phyloP scores from a whole-genome alignment of 2,797 vertebrate genomes.

The Cottoperca gobio region DNA sequence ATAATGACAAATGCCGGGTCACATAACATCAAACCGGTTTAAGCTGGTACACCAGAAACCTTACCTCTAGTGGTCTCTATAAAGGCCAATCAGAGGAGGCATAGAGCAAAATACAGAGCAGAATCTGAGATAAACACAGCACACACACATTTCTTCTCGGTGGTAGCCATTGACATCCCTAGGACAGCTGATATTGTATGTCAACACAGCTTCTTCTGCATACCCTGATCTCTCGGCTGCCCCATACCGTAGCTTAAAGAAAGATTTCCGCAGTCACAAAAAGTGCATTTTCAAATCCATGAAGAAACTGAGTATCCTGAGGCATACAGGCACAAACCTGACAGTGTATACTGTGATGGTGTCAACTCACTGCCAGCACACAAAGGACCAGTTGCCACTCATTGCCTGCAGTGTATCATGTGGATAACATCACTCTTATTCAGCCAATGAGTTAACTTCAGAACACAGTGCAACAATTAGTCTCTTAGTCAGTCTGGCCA shows the following conservation, averaged over 20 bases:
- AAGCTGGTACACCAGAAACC: too few species aligned
- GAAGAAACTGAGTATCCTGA: constrained; percentile 10
- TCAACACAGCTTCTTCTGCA: background rate
- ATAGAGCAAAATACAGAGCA: too few species aligned
- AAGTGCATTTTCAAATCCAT: constrained; percentile 13
- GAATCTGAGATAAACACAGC: too few species aligned
- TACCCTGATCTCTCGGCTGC: constrained; percentile 1
- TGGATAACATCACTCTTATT: constrained; percentile 12
- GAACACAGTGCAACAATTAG: background rate
- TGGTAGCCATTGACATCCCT: too few species aligned
- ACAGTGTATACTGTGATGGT: constrained; percentile 1
- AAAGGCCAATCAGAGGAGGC: too few species aligned
- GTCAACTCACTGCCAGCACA: constrained; percentile 8
- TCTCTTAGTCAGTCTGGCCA: constrained; percentile 30
- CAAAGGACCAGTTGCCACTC: background rate
- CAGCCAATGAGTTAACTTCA: constrained; percentile 2
- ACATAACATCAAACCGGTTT: too few species aligned
- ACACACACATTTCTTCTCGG: too few species aligned
- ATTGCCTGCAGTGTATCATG: constrained; percentile 2
- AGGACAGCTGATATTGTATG: background rate
- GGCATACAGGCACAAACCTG: constrained; percentile 6
- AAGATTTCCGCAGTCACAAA: background rate
- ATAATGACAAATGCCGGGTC: too few species aligned
- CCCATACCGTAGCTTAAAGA: background rate
- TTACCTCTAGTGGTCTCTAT: too few species aligned